Percentiles rank a stretch among this genome's conserved stretches.
Conservation (phyloP, 2,797 vertebrate species). For the Hemibagrus guttatus region DNA sequence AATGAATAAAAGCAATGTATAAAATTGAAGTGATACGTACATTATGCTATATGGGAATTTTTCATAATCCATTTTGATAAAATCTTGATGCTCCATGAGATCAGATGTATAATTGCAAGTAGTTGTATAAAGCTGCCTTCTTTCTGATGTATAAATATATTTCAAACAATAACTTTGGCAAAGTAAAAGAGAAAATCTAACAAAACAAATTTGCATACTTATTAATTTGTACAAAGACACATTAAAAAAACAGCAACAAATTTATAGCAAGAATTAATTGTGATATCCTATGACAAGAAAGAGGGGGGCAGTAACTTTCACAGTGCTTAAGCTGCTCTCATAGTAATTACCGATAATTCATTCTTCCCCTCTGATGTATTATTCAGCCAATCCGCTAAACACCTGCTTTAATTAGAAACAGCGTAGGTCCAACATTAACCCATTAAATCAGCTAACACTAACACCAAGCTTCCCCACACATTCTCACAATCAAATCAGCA, state of each 20-base stretch:
- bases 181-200: slow-evolving; percentile 54
- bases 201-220: slow-evolving; percentile 41
- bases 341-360: background rate
- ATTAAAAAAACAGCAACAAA: slow-evolving; percentile 13
- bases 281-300: slow-evolving; percentile 31
- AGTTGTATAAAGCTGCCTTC: slow-evolving; percentile 73
- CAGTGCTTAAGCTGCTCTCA: slow-evolving; percentile 45
- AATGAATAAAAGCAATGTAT: slow-evolving; percentile 79
- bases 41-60: slow-evolving; percentile 89
- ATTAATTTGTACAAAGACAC: slow-evolving; percentile 52
- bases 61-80: slow-evolving; percentile 77
- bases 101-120: slow-evolving; percentile 73
- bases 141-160: slow-evolving; percentile 85
- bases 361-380: background rate
- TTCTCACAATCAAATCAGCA: slow-evolving; percentile 1
- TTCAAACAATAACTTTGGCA: slow-evolving; percentile 70
- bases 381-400: slow-evolving; percentile 2
- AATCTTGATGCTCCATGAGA: slow-evolving; percentile 78
- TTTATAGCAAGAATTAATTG: slow-evolving; percentile 27
- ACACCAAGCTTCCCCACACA: background rate
- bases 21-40: slow-evolving; percentile 88
- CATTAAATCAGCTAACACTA: background rate
- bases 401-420: background rate
- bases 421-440: slow-evolving; percentile 4
- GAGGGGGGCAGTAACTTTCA: slow-evolving; percentile 38